Conservation (phyloP, 2,113 vertebrate species). For the Myrmecobius fasciatus region DNA sequence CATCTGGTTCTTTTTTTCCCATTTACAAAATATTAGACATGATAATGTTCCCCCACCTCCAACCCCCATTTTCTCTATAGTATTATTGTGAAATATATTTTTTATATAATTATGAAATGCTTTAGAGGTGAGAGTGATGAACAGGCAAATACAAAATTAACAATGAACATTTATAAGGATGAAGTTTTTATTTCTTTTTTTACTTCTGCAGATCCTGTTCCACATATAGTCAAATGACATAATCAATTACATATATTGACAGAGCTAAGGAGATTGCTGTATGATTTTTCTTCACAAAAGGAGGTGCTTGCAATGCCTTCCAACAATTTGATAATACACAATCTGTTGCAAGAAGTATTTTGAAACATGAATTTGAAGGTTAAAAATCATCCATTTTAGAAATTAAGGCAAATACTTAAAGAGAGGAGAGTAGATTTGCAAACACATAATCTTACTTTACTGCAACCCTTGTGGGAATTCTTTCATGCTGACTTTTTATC, state of each 20-base stretch:
- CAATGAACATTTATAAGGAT: neutral
- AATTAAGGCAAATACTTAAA: slow-evolving; percentile 76
- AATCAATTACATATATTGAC: slow-evolving; percentile 36
- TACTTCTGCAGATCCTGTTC: neutral
- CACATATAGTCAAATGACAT: neutral
- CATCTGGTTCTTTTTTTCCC: neutral
- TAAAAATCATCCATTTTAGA: slow-evolving; percentile 73
- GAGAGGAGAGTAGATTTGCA: slow-evolving; percentile 71
- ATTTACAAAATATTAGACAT: neutral
- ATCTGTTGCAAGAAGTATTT: slow-evolving; percentile 25
- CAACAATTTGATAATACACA: slow-evolving; percentile 44
- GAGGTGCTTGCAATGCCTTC: slow-evolving; percentile 30
- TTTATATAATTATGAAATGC: slow-evolving; percentile 12
- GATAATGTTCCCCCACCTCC: neutral
- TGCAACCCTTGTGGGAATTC: slow-evolving; percentile 73
- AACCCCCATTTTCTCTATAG: neutral
- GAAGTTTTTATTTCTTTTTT: neutral
- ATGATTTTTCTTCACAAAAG: slow-evolving; percentile 40
- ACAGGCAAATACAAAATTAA: slow-evolving; percentile 24
- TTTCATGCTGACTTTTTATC: slow-evolving; percentile 81
- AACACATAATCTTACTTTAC: slow-evolving; percentile 71
- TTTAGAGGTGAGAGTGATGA: neutral
- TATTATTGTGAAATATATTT: neutral
- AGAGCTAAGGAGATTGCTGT: neutral
- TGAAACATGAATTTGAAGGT: slow-evolving; percentile 74